Base-by-base conservation (phyloP, 2,888 invertebrate species). In the Leistus spinibarbis region DNA sequence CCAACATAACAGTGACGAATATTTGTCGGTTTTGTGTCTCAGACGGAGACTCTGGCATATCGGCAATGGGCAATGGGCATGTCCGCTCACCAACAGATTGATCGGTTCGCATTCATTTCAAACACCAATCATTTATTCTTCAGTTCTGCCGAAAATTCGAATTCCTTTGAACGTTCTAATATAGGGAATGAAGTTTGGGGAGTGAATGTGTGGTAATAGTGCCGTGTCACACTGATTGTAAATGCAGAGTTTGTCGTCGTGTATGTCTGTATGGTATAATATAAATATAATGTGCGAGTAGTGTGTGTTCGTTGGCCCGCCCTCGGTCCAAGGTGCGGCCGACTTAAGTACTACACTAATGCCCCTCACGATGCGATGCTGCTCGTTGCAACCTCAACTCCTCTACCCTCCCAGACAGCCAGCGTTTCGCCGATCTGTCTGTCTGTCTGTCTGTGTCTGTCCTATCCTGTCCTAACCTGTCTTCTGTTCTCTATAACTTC, bases 341-440 rank as follows among this genome's bases (percentile, higher is more conserved):
- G 64, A 64, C 23, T 64, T 64, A 64, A 64, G 64, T 24, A 27
- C 64, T 60, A 60, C 60, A 60, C 60, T 64, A 63, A 63, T 53
- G 80, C 81, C 78, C 80, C 80, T 79, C 80, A 78, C 81, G 79
- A 79, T 78, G 78, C 81, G 79, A 79, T 78, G 78, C 76, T 40
- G 60, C 5, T 40, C 40, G 40, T 40, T 40, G 7, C 40, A 40
- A 10, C 40, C 13, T 40, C 40, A 40, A 10, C 40, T 40, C 40
- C 40, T 40, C 40, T 40, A 24, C 7, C 40, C 40, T 40, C 40
- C 54, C 62, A 22, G 75, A 75, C n/a, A n/a, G n/a, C n/a, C n/a
- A n/a, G n/a, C 76, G 77, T 77, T 78, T 78, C 77, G 66, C 63
- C 69, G 67, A 16, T 71, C 60, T 54, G 64, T 70, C 75, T 65